A percentile compares a stretch with the other conserved stretches of the same genome.
phyloP scores from a whole-genome alignment of 1,140 invertebrate species.

The Cecropterus lyciades region DNA sequence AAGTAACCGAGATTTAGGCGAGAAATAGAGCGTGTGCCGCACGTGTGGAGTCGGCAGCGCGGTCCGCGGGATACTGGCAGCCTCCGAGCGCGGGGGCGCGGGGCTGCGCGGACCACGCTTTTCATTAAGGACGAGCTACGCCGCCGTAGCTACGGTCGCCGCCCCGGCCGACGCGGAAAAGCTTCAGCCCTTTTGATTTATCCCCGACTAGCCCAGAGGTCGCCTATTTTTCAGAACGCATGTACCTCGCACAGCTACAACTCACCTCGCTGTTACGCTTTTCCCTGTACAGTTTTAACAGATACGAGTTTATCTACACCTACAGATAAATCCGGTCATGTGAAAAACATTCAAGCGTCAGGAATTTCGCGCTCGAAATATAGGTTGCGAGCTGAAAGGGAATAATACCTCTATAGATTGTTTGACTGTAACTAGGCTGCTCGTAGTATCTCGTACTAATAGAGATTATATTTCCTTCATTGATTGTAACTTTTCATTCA shows the following conservation, averaged over 20 bases:
- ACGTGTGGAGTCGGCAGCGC: slow-evolving; percentile 68
- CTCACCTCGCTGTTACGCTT: slow-evolving; percentile 19
- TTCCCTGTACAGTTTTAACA: too few relatives aligned
- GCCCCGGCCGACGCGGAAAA: slow-evolving; percentile 60
- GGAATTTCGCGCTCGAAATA: slow-evolving; percentile 5
- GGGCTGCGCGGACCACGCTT: slow-evolving; percentile 72
- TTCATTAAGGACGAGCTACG: slow-evolving; percentile 68
- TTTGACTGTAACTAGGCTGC: too few relatives aligned
- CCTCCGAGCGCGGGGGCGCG: slow-evolving; percentile 65
- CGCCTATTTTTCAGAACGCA: slow-evolving; percentile 31
- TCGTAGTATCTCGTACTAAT: too few relatives aligned
- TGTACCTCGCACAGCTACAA: slow-evolving; percentile 1
- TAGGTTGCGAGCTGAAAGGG: slow-evolving; percentile 4
- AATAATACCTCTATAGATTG: too few relatives aligned
- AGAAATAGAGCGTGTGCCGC: slow-evolving; percentile 45
- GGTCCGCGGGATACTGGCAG: slow-evolving; percentile 78
- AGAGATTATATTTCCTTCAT: too few relatives aligned
- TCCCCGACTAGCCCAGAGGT: slow-evolving; percentile 36
- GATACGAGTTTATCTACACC: slow-evolving; percentile 8
- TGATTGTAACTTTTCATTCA: too few relatives aligned
- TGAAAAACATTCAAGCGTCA: slow-evolving; percentile 3
- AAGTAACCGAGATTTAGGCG: slow-evolving; percentile 35
- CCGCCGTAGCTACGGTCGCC: slow-evolving; percentile 62
- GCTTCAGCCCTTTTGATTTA: slow-evolving; percentile 61
- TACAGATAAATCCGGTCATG: slow-evolving; percentile 4